These are phyloP conservation scores for Haliaeetus leucogaster DNA, from an alignment of 2,113 vertebrate species.

Conservation along the genomic window DNA sequence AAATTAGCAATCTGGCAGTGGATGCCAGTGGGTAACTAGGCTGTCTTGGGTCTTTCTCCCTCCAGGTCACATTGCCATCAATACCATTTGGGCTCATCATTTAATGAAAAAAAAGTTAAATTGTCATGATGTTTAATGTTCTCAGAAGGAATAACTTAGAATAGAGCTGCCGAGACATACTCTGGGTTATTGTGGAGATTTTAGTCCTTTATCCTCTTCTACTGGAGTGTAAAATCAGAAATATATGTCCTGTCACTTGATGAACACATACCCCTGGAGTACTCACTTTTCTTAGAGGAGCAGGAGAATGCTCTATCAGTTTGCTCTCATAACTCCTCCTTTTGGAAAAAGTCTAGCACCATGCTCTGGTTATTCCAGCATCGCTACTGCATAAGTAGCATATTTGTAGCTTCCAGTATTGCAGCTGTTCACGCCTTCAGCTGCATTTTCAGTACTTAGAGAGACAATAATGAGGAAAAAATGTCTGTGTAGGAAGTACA, in stretches of 20 bases:
- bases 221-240: not conserved
- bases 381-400: accelerated
- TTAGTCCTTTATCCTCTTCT: not conserved
- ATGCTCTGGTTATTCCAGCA: not conserved
- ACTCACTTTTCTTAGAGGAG: not conserved
- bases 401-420: not conserved
- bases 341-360: not conserved
- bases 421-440: not conserved
- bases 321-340: not conserved
- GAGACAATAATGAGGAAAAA: conserved; percentile 17
- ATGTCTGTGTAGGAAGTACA: not conserved
- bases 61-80: not conserved
- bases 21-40: not conserved
- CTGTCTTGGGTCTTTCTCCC: not conserved
- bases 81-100: not conserved
- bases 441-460: not conserved
- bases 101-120: not conserved
- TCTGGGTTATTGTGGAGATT: not conserved
- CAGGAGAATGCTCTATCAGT: not conserved
- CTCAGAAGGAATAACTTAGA: not conserved
- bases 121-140: not conserved
- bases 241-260: not conserved
- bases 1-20: not conserved
- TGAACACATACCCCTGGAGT: not conserved
- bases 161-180: not conserved